Evolutionary conservation across 2,113 vertebrate species (phyloP).

Genomic region (Rhipidura dahli): DNA sequence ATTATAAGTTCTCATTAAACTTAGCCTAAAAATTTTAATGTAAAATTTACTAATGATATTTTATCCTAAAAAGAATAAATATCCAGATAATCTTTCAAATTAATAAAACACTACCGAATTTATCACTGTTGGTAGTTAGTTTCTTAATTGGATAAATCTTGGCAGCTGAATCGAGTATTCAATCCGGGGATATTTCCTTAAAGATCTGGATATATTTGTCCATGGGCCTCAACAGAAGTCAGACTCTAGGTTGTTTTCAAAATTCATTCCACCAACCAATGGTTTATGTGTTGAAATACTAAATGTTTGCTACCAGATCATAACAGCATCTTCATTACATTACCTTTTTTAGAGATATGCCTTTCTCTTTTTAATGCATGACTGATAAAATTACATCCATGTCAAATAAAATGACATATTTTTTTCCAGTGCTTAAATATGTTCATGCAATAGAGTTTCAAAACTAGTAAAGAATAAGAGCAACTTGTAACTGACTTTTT

Average conservation of each 20-base stretch:
- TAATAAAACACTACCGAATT: background rate
- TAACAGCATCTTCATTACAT: background rate
- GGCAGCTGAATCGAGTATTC: background rate
- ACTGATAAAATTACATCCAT: background rate
- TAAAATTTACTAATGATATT: background rate
- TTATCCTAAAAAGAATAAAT: background rate
- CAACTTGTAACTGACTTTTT: background rate
- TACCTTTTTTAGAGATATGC: background rate
- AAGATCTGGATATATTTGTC: background rate
- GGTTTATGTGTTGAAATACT: background rate
- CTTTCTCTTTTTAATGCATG: background rate
- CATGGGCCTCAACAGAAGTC: background rate
- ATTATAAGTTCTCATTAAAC: background rate
- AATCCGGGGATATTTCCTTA: background rate
- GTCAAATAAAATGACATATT: background rate
- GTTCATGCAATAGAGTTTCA: background rate
- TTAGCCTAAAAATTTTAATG: background rate
- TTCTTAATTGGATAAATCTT: background rate
- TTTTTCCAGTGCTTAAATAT: background rate
- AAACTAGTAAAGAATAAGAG: background rate
- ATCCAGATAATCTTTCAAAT: background rate
- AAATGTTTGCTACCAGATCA: background rate
- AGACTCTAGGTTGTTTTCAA: background rate
- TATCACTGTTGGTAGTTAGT: rapidly evolving
- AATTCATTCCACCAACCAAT: background rate